These are phyloP conservation scores for Plemyria rubiginata DNA, from an alignment of 2,888 invertebrate genomes.

Conservation along the genomic window DNA sequence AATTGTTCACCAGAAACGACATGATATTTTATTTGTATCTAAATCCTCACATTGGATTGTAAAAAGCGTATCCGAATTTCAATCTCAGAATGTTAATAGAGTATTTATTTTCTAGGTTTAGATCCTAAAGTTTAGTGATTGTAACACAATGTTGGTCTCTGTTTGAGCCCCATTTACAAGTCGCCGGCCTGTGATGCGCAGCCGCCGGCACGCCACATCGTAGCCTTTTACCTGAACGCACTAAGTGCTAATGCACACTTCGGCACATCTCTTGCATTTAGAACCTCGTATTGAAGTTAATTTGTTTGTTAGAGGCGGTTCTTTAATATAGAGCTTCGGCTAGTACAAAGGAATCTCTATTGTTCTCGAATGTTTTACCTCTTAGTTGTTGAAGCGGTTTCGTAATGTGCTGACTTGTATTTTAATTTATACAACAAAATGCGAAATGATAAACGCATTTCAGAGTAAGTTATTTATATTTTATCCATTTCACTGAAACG, in stretches of 20 bases:
- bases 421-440: background rate
- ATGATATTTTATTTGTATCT: too few species aligned
- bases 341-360: constrained; percentile 58
- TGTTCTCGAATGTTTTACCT: constrained; percentile 63
- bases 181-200: constrained; percentile 17
- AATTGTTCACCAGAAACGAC: too few species aligned
- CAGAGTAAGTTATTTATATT: background rate
- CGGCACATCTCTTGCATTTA: constrained; percentile 67
- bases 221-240: constrained; percentile 44
- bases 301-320: constrained; percentile 69
- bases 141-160: constrained; percentile 14
- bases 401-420: constrained; percentile 44
- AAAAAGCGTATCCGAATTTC: too few species aligned
- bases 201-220: constrained; percentile 26
- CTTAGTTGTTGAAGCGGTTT: constrained; percentile 38
- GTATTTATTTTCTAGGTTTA: background rate
- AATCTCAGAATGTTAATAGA: too few species aligned
- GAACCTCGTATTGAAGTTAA: constrained; percentile 71
- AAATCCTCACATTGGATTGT: too few species aligned
- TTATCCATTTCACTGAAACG: background rate
- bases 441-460: background rate
- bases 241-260: constrained; percentile 67
- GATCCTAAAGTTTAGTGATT: background rate
- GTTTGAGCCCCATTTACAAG: constrained; percentile 36
- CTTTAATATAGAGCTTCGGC: constrained; percentile 73